phyloP scores from a whole-genome alignment of 1,140 invertebrate species.

The Ephestia elutella region DNA sequence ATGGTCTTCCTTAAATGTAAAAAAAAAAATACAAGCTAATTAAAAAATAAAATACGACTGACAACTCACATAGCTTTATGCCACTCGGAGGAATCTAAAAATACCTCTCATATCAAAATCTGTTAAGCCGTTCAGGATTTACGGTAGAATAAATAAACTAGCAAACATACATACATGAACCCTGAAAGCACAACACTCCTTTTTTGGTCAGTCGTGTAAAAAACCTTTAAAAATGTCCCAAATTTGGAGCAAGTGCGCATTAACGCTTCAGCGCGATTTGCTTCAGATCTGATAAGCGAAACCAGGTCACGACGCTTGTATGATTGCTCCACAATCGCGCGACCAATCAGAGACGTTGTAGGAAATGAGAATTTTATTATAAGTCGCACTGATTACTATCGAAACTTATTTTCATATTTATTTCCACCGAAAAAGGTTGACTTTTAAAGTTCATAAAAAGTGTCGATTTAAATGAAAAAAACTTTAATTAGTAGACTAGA shows the following conservation, averaged over 20 bases:
- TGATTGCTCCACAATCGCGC: slow-evolving; percentile 4
- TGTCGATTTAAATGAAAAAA: not conserved
- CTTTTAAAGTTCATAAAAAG: not conserved
- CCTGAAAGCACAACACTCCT: too few relatives aligned
- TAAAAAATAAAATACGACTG: too few relatives aligned
- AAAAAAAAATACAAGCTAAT: too few relatives aligned
- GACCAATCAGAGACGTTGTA: not conserved
- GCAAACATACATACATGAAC: too few relatives aligned
- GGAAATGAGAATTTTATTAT: slow-evolving; percentile 5
- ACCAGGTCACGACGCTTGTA: slow-evolving; percentile 3
- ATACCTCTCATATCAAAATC: too few relatives aligned
- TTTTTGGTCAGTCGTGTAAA: too few relatives aligned
- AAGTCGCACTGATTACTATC: not conserved
- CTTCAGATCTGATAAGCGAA: not conserved
- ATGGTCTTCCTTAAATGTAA: too few relatives aligned
- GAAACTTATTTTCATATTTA: not conserved
- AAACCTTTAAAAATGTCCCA: not conserved
- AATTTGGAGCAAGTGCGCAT: not conserved
- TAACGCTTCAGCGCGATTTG: not conserved
- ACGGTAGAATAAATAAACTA: too few relatives aligned
- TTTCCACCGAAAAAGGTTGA: not conserved
- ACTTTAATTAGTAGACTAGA: too few relatives aligned
- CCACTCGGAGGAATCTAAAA: too few relatives aligned
- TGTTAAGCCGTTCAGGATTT: too few relatives aligned
- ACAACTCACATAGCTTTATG: too few relatives aligned